Evolutionary conservation across 2,113 vertebrate genomes (phyloP), one percentile per base, ranked within the genome.

Genomic region (Echinops telfairi): DNA sequence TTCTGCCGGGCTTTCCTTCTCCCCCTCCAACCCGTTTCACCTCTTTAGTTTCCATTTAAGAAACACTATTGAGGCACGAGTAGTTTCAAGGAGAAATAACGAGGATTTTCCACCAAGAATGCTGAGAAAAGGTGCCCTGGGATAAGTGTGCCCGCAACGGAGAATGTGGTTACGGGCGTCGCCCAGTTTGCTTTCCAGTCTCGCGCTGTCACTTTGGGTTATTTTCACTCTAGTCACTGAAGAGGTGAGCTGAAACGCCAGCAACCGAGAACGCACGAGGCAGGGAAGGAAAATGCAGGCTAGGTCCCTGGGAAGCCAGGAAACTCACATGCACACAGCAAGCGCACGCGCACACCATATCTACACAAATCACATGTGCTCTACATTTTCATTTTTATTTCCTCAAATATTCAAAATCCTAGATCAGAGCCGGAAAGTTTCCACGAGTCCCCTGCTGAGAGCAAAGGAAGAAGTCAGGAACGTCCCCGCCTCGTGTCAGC

Each of bases 141-240:
- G 75, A 76, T 38, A 93, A 70, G 27, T 83, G 93, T 81, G 93
- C 93, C 64, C 75, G 81, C 94, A 95, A 96, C 68, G 78, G n/a
- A 95, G 95, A 90, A 68, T 89, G 36, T 92, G 92, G 86, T 94
- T 81, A 94, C 90, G 40, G 83, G 62, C 90, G 93, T 3, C 20
- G 16, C n/a, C n/a, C n/a, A 64, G 94, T 92, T 95, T 95, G 88
- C 92, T 68, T 88, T 60, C 58, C 2, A 8, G 87, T 95, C 96
- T 88, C 1, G 19, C 86, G 71, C 82, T 97, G 95, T 97, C 88
- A 71, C n/a, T 85, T 85, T 93, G 88, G 76, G 89, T 97, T 96
- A 94, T 95, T 96, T 97, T 95, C 77, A 78, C 53, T 23, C 33
- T 27, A 73, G 40, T 91, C 88, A 53, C 73, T 25, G 79, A 90